Conservation (phyloP, 1,140 invertebrate species). For the Drosophila pseudoananassae region DNA sequence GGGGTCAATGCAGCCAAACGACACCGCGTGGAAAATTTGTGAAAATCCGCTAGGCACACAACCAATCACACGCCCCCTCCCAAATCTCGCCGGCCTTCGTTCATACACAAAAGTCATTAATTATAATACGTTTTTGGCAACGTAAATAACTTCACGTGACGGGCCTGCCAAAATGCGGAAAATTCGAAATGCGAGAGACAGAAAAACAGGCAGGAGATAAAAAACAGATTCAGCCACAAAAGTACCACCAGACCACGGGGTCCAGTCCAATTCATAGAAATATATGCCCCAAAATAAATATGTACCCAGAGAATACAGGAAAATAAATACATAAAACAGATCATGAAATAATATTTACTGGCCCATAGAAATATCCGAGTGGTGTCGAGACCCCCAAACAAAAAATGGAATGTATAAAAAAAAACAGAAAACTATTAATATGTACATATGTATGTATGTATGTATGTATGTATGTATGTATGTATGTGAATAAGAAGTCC, state of each 20-base stretch:
- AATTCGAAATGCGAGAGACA: conserved; percentile 8
- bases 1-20: conserved; percentile 57
- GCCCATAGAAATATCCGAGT: neutral
- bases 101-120: conserved; percentile 59
- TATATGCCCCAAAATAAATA: neutral
- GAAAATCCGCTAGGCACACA: too few species aligned
- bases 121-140: conserved; percentile 69
- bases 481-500: conserved; percentile 18
- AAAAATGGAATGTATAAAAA: neutral
- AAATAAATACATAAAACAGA: neutral
- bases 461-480: too few species aligned
- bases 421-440: neutral
- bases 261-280: neutral
- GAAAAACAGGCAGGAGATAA: conserved; percentile 3
- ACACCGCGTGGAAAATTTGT: conserved; percentile 50
- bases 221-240: conserved; percentile 32
- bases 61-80: conserved; percentile 14
- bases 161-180: conserved; percentile 37
- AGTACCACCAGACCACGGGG: conserved; percentile 14
- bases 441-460: too few species aligned
- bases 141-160: conserved; percentile 72
- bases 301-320: neutral
- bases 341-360: neutral
- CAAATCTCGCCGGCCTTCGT: conserved; percentile 43
- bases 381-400: neutral